These are phyloP conservation scores for Bos javanicus DNA, from an alignment of 2,113 vertebrate species.

Conservation along the genomic window DNA sequence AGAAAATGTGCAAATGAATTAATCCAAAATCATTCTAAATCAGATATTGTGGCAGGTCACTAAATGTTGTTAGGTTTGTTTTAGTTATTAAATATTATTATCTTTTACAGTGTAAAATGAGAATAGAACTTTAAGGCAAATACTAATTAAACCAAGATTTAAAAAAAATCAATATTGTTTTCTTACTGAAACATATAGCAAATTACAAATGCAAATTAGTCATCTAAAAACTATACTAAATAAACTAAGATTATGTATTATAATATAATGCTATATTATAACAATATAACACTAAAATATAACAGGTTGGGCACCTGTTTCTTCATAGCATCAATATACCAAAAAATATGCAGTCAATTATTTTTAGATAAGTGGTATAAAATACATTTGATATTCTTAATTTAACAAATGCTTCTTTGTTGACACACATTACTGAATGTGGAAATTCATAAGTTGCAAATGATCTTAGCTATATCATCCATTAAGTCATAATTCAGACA, in stretches of 20 bases:
- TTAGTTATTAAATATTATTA: not conserved
- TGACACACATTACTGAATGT: not conserved
- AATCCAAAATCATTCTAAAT: not conserved
- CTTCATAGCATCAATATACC: not conserved
- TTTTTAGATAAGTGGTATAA: not conserved
- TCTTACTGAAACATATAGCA: not conserved
- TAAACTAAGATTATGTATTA: not conserved
- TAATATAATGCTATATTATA: not conserved
- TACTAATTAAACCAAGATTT: not conserved
- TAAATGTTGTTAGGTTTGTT: not conserved
- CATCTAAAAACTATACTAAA: not conserved
- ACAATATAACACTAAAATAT: not conserved
- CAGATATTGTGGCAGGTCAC: not conserved
- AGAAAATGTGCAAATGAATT: constrained; percentile 3
- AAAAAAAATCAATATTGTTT: not conserved
- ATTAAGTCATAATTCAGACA: not conserved
- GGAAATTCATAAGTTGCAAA: not conserved
- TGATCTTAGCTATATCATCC: not conserved
- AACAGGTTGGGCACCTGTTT: not conserved
- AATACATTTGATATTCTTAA: not conserved
- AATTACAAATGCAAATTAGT: not conserved
- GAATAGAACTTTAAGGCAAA: not conserved
- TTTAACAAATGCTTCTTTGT: not conserved
- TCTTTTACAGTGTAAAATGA: not conserved
- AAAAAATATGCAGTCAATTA: not conserved